Percentiles rank a stretch among this genome's conserved stretches.
Evolutionary conservation across 2,888 invertebrate species (phyloP).

Genomic region (Scaptomyza cyrtandrae): DNA sequence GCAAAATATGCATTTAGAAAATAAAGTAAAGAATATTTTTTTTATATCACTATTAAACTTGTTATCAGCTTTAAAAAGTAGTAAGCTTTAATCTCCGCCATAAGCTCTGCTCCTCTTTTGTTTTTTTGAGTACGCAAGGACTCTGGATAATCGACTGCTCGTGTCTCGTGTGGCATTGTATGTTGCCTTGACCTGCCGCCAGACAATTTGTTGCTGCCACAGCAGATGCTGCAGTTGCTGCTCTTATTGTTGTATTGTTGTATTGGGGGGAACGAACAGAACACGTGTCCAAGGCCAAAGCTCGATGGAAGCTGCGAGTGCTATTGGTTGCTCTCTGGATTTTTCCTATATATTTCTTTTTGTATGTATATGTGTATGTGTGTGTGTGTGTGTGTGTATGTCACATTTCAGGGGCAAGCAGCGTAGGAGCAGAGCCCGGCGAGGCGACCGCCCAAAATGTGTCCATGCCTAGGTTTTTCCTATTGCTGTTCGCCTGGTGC

Average conservation of each 20-base stretch:
- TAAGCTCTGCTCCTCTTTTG: neutral
- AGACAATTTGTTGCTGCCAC: slow-evolving; percentile 17
- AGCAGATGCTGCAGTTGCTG: neutral
- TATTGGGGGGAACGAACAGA: neutral
- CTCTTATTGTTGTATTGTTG: slow-evolving; percentile 7
- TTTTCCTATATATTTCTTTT: too few species aligned
- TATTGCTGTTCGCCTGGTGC: slow-evolving; percentile 78
- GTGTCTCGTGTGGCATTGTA: slow-evolving; percentile 19
- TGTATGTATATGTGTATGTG: neutral
- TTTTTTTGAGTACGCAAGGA: slow-evolving; percentile 24
- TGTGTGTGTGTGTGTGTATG: slow-evolving; percentile 11
- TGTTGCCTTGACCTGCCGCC: slow-evolving; percentile 51
- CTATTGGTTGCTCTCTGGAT: slow-evolving; percentile 32
- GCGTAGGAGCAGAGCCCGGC: slow-evolving; percentile 37
- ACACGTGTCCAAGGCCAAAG: slow-evolving; percentile 53
- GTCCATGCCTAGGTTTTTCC: slow-evolving; percentile 19
- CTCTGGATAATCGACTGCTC: slow-evolving; percentile 9
- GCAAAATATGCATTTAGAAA: too few species aligned
- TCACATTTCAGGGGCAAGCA: slow-evolving; percentile 57
- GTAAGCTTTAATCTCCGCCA: neutral
- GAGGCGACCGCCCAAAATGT: slow-evolving; percentile 7
- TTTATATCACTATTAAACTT: too few species aligned
- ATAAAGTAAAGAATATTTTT: too few species aligned
- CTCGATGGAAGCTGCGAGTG: slow-evolving; percentile 54
- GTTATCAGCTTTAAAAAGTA: too few species aligned